Conservation (phyloP, 2,888 invertebrate genomes). For the Phengaris alcon region DNA sequence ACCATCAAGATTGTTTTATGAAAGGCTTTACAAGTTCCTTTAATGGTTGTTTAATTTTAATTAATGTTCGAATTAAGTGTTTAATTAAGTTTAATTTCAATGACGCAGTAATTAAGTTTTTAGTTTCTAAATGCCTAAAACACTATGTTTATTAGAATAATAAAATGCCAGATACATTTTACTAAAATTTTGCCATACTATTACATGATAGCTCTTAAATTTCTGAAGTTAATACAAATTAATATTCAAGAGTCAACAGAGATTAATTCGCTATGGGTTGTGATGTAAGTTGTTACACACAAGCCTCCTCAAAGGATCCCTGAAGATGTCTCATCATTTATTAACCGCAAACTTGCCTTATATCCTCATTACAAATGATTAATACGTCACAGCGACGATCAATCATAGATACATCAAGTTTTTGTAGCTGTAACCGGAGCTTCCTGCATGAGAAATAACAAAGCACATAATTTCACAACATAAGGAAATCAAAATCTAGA, state of each 20-base stretch:
- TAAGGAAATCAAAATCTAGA: background rate
- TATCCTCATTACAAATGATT: slow-evolving; percentile 34
- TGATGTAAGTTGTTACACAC: slow-evolving; percentile 18
- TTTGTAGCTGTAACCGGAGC: background rate
- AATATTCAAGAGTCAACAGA: slow-evolving; percentile 16
- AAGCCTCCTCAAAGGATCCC: slow-evolving; percentile 42
- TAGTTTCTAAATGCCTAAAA: background rate
- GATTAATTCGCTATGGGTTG: slow-evolving; percentile 22
- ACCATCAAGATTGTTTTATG: background rate
- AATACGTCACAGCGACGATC: slow-evolving; percentile 33
- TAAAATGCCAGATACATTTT: no score
- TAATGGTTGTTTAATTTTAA: background rate
- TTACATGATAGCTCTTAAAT: background rate
- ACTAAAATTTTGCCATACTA: no score
- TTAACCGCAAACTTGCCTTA: slow-evolving; percentile 48
- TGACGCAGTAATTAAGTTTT: background rate
- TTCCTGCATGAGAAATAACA: background rate
- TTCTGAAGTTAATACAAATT: slow-evolving; percentile 10
- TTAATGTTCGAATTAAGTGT: background rate
- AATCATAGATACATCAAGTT: slow-evolving; percentile 28
- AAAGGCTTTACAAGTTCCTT: slow-evolving; percentile 10
- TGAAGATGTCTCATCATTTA: slow-evolving; percentile 50
- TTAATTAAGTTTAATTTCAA: background rate
- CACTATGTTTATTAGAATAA: no score
- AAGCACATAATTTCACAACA: background rate